A percentile compares a stretch with the other conserved stretches of the same genome.
Conservation (phyloP, 2,888 invertebrate genomes). For the Neelides folsomi region DNA sequence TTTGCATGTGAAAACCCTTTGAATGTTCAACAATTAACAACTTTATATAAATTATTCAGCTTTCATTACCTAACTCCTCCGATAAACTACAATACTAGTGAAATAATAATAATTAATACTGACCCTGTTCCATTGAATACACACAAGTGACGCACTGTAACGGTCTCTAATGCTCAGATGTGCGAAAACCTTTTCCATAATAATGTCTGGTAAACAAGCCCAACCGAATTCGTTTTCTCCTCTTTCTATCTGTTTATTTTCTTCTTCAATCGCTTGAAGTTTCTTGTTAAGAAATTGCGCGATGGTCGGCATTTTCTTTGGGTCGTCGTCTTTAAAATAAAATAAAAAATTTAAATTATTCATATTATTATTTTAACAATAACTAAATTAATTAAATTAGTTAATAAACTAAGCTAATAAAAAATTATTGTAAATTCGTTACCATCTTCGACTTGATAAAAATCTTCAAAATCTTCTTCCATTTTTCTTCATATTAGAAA, state of each 20-base stretch:
- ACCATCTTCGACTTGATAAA: no score
- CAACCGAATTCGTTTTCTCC: conserved; percentile 39
- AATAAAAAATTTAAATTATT: no score
- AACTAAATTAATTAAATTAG: no score
- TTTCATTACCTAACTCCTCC: no score
- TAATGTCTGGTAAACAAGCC: conserved; percentile 55
- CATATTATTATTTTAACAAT: no score
- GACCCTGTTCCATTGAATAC: conserved; percentile 49
- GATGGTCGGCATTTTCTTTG: conserved; percentile 8
- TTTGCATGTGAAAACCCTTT: conserved; percentile 53
- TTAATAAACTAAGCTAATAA: no score
- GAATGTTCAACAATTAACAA: neutral
- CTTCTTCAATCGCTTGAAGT: conserved; percentile 5
- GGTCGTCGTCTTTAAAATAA: neutral
- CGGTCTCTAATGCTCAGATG: conserved; percentile 54
- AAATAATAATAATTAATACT: no score
- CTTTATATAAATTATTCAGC: no score
- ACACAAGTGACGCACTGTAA: conserved; percentile 60
- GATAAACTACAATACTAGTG: no score
- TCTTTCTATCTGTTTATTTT: conserved; percentile 3
- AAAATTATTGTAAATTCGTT: no score
- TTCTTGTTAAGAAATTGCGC: conserved; percentile 7
- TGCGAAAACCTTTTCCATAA: conserved; percentile 58
- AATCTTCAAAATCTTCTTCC: no score
- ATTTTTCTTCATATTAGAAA: no score